These are phyloP conservation scores for Pogonocichla stellata DNA, from an alignment of 2,113 vertebrate genomes.

Conservation along the genomic window DNA sequence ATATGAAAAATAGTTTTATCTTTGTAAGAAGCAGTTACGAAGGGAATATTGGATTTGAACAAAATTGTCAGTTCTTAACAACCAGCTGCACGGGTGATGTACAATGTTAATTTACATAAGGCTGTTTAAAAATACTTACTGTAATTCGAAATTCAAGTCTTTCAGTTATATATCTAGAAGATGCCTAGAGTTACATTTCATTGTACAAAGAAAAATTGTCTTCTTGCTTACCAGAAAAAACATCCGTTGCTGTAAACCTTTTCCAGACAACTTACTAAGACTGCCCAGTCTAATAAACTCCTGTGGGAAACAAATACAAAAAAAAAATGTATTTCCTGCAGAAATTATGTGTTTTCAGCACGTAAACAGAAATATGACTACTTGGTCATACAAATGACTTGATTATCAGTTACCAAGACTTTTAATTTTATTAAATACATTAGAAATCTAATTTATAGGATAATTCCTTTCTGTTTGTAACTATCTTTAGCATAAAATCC, in stretches of 20 bases:
- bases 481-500: background rate
- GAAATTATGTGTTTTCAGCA: background rate
- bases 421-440: background rate
- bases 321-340: background rate
- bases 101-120: background rate
- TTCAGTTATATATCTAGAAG: background rate
- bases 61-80: background rate
- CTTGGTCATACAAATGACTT: background rate
- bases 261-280: slow-evolving; percentile 96
- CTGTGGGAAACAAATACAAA: slow-evolving; percentile 69
- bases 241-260: slow-evolving; percentile 98
- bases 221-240: slow-evolving; percentile 91
- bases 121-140: background rate
- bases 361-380: background rate
- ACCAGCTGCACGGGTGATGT: background rate
- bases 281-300: slow-evolving; percentile 98
- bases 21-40: background rate
- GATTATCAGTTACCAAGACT: background rate
- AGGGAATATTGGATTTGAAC: background rate
- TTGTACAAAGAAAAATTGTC: background rate
- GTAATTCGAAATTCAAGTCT: background rate
- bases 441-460: background rate
- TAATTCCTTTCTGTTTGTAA: background rate
- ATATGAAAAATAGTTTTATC: background rate
- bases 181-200: background rate